Evolutionary conservation across 2,797 vertebrate genomes (phyloP).

Genomic region (Coranthus polyacanthus): DNA sequence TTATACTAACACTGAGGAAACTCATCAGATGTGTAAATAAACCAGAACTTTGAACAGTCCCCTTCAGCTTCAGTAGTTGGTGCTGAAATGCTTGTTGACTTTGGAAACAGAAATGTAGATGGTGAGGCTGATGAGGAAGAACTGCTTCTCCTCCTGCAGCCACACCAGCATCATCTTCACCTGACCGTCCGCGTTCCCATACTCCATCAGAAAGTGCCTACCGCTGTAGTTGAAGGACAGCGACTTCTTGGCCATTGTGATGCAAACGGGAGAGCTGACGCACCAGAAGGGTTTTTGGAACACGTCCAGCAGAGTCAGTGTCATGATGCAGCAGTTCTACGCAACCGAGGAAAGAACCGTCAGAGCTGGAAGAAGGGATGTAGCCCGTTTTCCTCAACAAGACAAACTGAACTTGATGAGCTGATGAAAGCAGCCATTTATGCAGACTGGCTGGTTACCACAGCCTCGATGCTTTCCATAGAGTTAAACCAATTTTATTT

Average conservation of each 20-base stretch:
- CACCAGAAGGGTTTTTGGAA: conserved; percentile 91
- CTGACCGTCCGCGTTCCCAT: conserved; percentile 81
- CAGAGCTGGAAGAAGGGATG: neutral
- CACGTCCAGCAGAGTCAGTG: conserved; percentile 90
- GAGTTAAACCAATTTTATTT: neutral
- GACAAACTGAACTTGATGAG: neutral
- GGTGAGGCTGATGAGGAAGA: conserved; percentile 84
- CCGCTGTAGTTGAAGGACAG: conserved; percentile 77
- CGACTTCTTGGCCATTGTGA: conserved; percentile 27
- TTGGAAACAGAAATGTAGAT: conserved; percentile 84
- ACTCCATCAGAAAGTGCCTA: conserved; percentile 74
- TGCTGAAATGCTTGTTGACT: conserved; percentile 87
- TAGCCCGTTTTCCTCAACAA: neutral
- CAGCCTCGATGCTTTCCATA: neutral
- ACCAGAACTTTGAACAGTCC: neutral
- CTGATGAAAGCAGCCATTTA: no score
- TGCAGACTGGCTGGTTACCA: neutral
- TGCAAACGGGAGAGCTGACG: conserved; percentile 84
- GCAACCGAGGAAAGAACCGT: conserved; percentile 4
- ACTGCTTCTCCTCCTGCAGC: conserved; percentile 85
- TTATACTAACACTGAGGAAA: neutral
- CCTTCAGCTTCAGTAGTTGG: conserved; percentile 76
- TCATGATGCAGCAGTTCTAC: conserved; percentile 91
- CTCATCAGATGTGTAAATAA: neutral
- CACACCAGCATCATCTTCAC: conserved; percentile 84